Conservation (phyloP, 2,797 vertebrate species). For the Craterocephalus amniculus region DNA sequence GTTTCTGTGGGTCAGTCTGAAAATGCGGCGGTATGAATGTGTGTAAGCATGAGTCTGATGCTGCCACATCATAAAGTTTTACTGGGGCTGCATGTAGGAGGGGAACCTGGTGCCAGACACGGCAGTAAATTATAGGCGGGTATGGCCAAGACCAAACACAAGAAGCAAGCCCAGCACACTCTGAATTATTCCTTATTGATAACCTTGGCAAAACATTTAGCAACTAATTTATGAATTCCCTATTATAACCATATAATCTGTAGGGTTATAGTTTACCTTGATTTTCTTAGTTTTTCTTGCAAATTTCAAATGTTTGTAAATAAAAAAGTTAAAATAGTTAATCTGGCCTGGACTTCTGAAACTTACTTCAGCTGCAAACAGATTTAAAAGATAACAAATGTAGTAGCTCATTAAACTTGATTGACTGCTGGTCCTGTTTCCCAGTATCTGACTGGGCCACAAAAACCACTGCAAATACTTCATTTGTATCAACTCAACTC, state of each 20-base stretch:
- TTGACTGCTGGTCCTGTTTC: neutral
- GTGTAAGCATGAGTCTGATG: slow-evolving; percentile 36
- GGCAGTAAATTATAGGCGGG: slow-evolving; percentile 58
- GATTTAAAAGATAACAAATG: neutral
- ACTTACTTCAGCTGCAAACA: neutral
- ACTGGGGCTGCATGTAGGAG: slow-evolving; percentile 65
- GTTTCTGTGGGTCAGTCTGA: neutral
- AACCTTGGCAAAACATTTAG: slow-evolving; percentile 14
- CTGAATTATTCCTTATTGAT: slow-evolving; percentile 13
- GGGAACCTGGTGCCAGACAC: slow-evolving; percentile 63
- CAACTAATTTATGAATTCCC: no score
- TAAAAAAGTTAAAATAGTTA: neutral
- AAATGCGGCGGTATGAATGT: slow-evolving; percentile 1
- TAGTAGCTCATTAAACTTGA: neutral
- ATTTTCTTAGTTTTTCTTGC: no score
- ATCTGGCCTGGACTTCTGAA: neutral
- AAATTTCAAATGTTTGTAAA: neutral
- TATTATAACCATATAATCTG: no score
- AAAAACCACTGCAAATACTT: neutral
- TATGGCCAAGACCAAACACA: slow-evolving; percentile 23
- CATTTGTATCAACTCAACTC: no score
- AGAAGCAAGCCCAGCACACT: neutral
- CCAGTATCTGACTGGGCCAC: neutral
- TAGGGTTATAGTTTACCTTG: no score
- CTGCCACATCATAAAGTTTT: slow-evolving; percentile 69